Evolutionary conservation across 2,113 vertebrate species (phyloP).

Genomic region (Zosterops japonicus): DNA sequence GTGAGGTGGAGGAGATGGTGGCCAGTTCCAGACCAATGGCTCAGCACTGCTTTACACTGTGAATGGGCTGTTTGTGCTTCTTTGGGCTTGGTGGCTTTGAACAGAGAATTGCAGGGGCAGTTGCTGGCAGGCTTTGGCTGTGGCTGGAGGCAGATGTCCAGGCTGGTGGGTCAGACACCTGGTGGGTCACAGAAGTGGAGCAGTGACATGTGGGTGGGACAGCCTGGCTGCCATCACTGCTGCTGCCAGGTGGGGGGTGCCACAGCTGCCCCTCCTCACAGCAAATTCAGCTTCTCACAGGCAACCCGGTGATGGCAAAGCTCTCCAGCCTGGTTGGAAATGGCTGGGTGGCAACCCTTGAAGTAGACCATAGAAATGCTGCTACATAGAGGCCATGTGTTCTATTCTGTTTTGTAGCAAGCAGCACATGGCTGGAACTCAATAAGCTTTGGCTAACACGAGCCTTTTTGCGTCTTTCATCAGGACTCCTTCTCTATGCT

Average conservation of each 20-base stretch:
- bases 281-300: background rate
- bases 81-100: background rate
- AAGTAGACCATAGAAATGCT: background rate
- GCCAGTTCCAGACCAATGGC: background rate
- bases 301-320: background rate
- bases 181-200: background rate
- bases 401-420: background rate
- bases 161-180: background rate
- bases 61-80: background rate
- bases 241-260: background rate
- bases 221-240: too few species aligned
- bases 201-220: accelerated
- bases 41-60: background rate
- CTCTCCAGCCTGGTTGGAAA: background rate
- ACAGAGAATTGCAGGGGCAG: too few species aligned
- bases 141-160: background rate
- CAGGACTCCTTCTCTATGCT: background rate
- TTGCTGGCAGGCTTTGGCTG: background rate
- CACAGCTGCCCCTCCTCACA: background rate
- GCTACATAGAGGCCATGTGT: accelerated
- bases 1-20: background rate
- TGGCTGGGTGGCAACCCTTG: background rate
- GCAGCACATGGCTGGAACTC: background rate
- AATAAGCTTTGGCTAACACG: background rate
- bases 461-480: background rate